Conservation (phyloP, 2,113 vertebrate species). For the Etheostoma cragini region DNA sequence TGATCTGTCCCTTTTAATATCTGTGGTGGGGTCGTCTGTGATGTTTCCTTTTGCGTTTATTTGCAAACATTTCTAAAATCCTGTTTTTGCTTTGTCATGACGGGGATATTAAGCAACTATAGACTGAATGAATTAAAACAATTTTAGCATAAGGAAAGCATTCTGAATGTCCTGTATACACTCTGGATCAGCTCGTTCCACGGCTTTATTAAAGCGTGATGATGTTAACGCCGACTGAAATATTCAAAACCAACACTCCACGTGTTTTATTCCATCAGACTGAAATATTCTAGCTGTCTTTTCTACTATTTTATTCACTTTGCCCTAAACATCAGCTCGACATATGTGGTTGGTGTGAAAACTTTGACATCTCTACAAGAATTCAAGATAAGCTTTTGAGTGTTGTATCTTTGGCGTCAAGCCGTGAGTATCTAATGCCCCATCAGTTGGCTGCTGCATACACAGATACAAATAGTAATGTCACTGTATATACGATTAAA, state of each 20-base stretch:
- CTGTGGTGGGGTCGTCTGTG: no score
- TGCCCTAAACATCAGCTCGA: background rate
- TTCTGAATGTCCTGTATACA: background rate
- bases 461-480: background rate
- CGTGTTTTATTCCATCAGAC: background rate
- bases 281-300: background rate
- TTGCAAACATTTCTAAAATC: background rate
- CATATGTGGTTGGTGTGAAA: background rate
- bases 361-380: background rate
- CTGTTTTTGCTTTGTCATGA: background rate
- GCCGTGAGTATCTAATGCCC: background rate
- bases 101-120: no score
- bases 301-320: background rate
- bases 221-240: background rate
- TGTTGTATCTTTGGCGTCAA: background rate
- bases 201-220: no score
- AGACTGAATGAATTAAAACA: background rate
- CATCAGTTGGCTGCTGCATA: background rate
- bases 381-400: background rate
- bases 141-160: background rate
- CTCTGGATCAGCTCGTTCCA: background rate
- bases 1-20: background rate
- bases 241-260: background rate
- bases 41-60: no score
- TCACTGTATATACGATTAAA: background rate